Evolutionary conservation across 2,888 invertebrate species (phyloP).

Genomic region (Graphium colonna): DNA sequence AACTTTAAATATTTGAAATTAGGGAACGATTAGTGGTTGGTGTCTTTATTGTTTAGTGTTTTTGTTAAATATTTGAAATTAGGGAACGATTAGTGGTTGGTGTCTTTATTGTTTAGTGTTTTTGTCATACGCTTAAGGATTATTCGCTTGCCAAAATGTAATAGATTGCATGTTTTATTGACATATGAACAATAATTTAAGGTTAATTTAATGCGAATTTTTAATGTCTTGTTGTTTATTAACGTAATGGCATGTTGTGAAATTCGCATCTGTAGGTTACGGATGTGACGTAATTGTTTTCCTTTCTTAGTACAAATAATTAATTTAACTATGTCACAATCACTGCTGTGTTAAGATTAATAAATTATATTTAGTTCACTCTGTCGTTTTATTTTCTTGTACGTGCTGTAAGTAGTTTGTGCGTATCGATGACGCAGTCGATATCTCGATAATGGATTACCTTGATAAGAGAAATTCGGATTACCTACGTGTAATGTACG

Average conservation of each 20-base stretch:
- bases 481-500: no score
- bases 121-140: background rate
- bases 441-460: no score
- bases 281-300: constrained; percentile 28
- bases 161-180: background rate
- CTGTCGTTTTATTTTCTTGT: constrained; percentile 49
- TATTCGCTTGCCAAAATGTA: constrained; percentile 1
- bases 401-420: constrained; percentile 22
- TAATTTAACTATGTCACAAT: constrained; percentile 47
- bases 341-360: constrained; percentile 49
- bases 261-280: constrained; percentile 38
- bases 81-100: background rate
- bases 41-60: constrained; percentile 1
- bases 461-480: constrained; percentile 48
- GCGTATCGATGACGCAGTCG: constrained; percentile 11
- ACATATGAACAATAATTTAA: background rate
- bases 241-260: constrained; percentile 22
- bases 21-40: background rate
- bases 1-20: background rate
- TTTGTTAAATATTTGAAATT: background rate
- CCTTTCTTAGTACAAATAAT: constrained; percentile 57
- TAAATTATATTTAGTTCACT: constrained; percentile 56
- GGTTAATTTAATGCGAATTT: background rate
- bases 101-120: constrained; percentile 3
- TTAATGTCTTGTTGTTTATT: background rate